Evolutionary conservation across 2,888 invertebrate genomes (phyloP).

Genomic region (Pollenia amentaria): DNA sequence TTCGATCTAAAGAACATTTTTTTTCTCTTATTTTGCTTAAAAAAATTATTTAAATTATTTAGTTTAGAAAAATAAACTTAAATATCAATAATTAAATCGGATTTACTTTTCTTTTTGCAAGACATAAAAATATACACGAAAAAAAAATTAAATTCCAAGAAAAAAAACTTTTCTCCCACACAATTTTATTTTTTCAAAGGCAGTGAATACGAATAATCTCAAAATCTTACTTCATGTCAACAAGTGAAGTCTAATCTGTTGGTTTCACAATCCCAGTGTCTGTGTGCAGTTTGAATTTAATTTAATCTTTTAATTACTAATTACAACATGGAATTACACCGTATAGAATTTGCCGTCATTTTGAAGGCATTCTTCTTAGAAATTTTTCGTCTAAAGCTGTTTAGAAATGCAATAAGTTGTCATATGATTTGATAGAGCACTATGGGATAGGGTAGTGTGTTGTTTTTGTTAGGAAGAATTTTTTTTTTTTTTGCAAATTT

Average conservation of each 20-base stretch:
- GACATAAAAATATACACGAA: too few relatives aligned
- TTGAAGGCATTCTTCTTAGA: neutral
- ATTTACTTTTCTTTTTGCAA: too few relatives aligned
- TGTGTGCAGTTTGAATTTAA: neutral
- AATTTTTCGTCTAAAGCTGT: constrained; percentile 6
- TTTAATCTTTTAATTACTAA: constrained; percentile 36
- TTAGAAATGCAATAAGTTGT: constrained; percentile 6
- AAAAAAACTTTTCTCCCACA: constrained; percentile 29
- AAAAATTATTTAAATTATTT: too few relatives aligned
- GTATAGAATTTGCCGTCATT: constrained; percentile 18
- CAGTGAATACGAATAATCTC: neutral
- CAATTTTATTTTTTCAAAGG: neutral
- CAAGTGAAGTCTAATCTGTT: neutral
- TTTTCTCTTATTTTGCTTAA: too few relatives aligned
- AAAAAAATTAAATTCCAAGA: too few relatives aligned
- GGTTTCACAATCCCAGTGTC: neutral
- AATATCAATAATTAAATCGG: too few relatives aligned
- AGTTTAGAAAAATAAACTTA: too few relatives aligned
- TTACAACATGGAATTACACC: constrained; percentile 36
- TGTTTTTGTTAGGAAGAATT: neutral
- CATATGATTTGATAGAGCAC: neutral
- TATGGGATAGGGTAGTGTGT: constrained; percentile 7
- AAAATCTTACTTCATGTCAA: constrained; percentile 5
- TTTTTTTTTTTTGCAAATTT: neutral
- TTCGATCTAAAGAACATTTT: too few relatives aligned